Base-by-base conservation (phyloP, 2,888 invertebrate genomes). In the Ctena decussata region DNA sequence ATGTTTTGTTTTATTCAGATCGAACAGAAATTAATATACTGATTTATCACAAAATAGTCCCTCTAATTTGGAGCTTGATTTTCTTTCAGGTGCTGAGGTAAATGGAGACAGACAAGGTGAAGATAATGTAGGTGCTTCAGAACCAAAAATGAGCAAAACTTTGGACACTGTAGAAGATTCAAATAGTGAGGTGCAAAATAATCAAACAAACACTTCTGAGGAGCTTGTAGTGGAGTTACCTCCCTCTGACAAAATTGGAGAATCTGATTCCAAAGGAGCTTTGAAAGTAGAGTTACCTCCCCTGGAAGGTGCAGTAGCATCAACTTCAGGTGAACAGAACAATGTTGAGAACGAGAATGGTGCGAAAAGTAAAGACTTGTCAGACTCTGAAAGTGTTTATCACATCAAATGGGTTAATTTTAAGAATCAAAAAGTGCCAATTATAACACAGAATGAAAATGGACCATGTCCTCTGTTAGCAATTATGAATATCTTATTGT, bases 391-490 rank as follows among this genome's bases (percentile, higher is more conserved):
- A 60, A 93, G 93, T 90, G 91, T 95, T 24, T 96, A 96, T 92
- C 96, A 96, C 88, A 94, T 97, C 6, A 97, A 97, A 92, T 96
- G 96, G 96, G 96, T 97, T 24, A 93, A 94, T 46, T 96, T 94
- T 86, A 93, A 93, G 35, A 89, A 90, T 37, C 92, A 91, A 57
- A 95, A 95, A 83, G 93, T 95, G 53, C 96, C 96, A 18, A 96
- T 97, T 77, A 95, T 97, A 18, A 96, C 96, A 1, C 97, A 97
- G 93, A 97, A 97, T 93, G 96, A 96, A 85, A 97, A 97, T 95
- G 97, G 97, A 11, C 97, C 97, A 0, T 97, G 97, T 93, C 97
- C 97, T 0, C 93, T 97, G 37, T 95, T 97, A 65, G 96, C 97
- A 32, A 96, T 97, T 46, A 96, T 96, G 84, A 97, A 97, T 94